phyloP scores from a whole-genome alignment of 2,113 vertebrate species.

The Dromas ardeola region DNA sequence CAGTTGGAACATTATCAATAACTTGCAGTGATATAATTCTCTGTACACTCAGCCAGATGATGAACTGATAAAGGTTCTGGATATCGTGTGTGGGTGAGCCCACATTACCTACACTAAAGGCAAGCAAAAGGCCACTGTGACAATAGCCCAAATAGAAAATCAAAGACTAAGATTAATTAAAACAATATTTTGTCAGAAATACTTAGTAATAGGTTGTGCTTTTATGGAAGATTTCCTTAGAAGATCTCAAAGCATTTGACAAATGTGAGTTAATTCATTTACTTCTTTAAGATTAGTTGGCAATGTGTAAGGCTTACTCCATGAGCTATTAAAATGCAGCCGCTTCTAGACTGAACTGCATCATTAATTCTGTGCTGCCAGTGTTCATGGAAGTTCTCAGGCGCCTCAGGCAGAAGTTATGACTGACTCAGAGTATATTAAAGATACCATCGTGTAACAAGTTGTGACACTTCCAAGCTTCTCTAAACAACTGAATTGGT shows the following conservation, averaged over 20 bases:
- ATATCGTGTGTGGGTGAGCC: not conserved
- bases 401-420: conserved; percentile 12
- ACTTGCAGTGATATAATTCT: not conserved
- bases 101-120: not conserved
- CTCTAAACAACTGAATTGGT: not conserved
- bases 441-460: not conserved
- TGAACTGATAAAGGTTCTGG: not conserved
- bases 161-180: not conserved
- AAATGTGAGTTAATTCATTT: not conserved
- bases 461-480: not conserved
- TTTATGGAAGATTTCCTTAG: not conserved
- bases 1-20: not conserved
- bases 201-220: not conserved
- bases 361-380: not conserved
- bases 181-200: conserved; percentile 12
- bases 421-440: not conserved
- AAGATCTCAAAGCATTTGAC: not conserved
- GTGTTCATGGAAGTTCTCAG: not conserved
- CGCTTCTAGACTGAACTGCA: not conserved
- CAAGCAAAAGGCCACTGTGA: not conserved
- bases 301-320: not conserved
- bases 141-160: not conserved
- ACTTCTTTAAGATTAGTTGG: not conserved
- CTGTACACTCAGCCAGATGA: not conserved
- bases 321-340: not conserved